A percentile compares a stretch with the other conserved stretches of the same genome.
Conservation (phyloP, 1,140 invertebrate genomes). For the Drosophila jambulina region DNA sequence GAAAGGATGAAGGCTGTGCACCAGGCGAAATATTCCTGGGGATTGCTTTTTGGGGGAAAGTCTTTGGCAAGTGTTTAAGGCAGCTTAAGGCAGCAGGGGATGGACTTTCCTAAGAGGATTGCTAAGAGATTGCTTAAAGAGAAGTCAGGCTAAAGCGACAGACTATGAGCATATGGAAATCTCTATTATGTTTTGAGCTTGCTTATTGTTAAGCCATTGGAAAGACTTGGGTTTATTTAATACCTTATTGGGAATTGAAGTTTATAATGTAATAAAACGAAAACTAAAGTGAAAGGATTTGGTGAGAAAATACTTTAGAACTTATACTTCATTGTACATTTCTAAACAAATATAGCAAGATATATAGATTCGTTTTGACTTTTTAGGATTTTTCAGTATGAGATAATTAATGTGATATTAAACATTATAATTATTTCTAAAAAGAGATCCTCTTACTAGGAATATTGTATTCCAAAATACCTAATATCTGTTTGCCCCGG, state of each 20-base stretch:
- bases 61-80: conserved; percentile 6
- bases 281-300: background rate
- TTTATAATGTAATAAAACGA: background rate
- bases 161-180: background rate
- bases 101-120: conserved; percentile 15
- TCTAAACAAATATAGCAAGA: background rate
- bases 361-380: background rate
- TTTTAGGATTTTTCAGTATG: background rate
- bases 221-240: background rate
- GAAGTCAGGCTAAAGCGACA: background rate
- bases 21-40: conserved; percentile 11
- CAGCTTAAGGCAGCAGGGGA: conserved; percentile 11
- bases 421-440: background rate
- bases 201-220: conserved; percentile 2
- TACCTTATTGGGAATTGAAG: background rate
- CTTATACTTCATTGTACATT: background rate
- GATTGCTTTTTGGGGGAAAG: background rate
- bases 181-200: background rate
- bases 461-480: background rate
- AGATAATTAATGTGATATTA: background rate
- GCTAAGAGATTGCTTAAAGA: background rate
- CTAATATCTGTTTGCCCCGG: background rate
- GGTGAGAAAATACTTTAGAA: too few species aligned
- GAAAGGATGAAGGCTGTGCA: conserved; percentile 24
- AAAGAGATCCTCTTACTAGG: background rate